Evolutionary conservation across 2,888 invertebrate species (phyloP), one percentile per base, ranked within the genome.

Genomic region (Spilarctia lutea): DNA sequence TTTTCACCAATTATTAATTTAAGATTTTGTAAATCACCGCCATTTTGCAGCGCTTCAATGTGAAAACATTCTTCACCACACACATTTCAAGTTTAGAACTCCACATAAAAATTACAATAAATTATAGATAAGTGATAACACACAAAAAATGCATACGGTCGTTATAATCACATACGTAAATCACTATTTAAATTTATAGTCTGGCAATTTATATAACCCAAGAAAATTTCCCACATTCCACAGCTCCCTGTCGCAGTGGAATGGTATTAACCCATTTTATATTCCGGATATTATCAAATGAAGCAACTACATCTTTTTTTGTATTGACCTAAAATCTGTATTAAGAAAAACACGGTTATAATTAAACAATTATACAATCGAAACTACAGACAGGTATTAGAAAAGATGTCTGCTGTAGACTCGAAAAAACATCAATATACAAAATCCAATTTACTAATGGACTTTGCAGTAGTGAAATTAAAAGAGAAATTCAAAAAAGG

Each of bases 401-500:
- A 79, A 78, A 66, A 78, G 35, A 85, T 84, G 84, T 84, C 78
- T 77, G 76, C 77, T 77, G 79, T 81, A 85, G 79, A 83, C 78
- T 83, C 81, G 81, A 83, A 86, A 86, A 83, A 85, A 83, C 87
- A 90, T 90, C 88, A 87, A 91, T 91, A 90, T 87, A 85, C 87
- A 85, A n/a, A 89, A 90, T 87, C 91, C 92, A 94, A 94, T 94
- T 89, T 86, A 82, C 92, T 93, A 94, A 94, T 95, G 94, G 94
- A 91, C 30, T 75, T 85, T 82, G 90, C 90, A 92, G 87, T 89
- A 90, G 87, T 87, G 88, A 86, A 89, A 89, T 83, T 86, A 87
- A 86, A 85, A 85, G 82, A 86, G 77, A 85, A 86, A 87, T 88
- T 89, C 86, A 89, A 92, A 91, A 91, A 88, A 89, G 84, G 83